These are phyloP conservation scores for Adelphocoris suturalis DNA, from an alignment of 2,888 invertebrate genomes.

Conservation along the genomic window DNA sequence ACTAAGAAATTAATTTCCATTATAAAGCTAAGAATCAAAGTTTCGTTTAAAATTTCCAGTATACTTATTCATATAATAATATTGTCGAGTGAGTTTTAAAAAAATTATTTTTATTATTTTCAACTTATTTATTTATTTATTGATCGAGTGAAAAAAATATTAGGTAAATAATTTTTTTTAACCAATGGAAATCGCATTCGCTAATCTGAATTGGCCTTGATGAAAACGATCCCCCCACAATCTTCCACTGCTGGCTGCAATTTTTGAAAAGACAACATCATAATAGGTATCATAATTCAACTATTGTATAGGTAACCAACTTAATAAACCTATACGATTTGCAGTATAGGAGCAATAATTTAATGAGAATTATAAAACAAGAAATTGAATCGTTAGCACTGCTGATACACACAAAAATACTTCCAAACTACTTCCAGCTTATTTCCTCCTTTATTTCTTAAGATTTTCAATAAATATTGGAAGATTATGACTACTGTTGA, in stretches of 20 bases:
- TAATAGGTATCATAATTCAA: neutral
- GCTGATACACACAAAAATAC: slow-evolving; percentile 67
- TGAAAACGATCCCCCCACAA: slow-evolving; percentile 3
- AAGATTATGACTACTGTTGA: slow-evolving; percentile 60
- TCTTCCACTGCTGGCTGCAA: slow-evolving; percentile 40
- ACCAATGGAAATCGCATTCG: slow-evolving; percentile 28
- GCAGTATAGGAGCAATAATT: neutral
- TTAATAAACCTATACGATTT: neutral
- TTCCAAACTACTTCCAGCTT: slow-evolving; percentile 66
- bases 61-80: slow-evolving; percentile 61
- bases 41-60: slow-evolving; percentile 59
- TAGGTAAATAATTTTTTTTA: slow-evolving; percentile 23
- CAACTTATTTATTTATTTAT: slow-evolving; percentile 7
- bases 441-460: slow-evolving; percentile 33
- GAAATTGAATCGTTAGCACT: slow-evolving; percentile 45
- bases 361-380: neutral
- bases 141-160: slow-evolving; percentile 49
- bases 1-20: slow-evolving; percentile 61
- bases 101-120: slow-evolving; percentile 36
- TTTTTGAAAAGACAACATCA: neutral
- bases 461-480: slow-evolving; percentile 56
- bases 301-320: neutral
- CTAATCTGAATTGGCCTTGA: slow-evolving; percentile 15
- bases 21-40: slow-evolving; percentile 63
- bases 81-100: slow-evolving; percentile 63